phyloP scores from a whole-genome alignment of 1,140 invertebrate genomes.

The Probaryconus sp. region DNA sequence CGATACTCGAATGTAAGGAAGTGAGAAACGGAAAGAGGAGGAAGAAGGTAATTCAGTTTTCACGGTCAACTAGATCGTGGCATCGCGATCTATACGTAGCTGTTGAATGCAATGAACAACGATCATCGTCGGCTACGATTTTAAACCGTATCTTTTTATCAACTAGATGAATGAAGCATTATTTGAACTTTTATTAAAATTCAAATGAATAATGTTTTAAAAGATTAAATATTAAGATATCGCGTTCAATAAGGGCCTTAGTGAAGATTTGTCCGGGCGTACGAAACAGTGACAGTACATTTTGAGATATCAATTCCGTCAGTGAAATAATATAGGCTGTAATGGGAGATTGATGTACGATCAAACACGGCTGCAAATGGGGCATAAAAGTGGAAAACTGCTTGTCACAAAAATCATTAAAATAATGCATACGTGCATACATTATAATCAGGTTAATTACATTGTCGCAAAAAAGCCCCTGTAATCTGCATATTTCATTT shows the following conservation, averaged over 20 bases:
- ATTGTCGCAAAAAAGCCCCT: neutral
- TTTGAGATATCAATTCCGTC: conserved; percentile 47
- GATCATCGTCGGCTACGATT: conserved; percentile 19
- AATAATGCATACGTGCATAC: conserved; percentile 26
- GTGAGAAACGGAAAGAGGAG: conserved; percentile 6
- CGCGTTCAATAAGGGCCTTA: no score
- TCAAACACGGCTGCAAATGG: conserved; percentile 46
- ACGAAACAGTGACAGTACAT: conserved; percentile 36
- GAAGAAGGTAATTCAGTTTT: conserved; percentile 57
- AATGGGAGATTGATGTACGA: conserved; percentile 51
- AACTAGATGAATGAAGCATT: no score
- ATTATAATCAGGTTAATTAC: conserved; percentile 36
- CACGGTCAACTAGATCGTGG: conserved; percentile 48
- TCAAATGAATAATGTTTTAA: no score
- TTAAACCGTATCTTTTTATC: conserved; percentile 42
- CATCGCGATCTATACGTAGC: conserved; percentile 20
- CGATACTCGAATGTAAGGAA: no score
- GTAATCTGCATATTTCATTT: conserved; percentile 1
- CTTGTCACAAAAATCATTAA: conserved; percentile 32
- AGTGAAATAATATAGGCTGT: conserved; percentile 31
- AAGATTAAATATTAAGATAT: no score
- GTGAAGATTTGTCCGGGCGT: conserved; percentile 37
- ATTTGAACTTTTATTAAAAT: no score
- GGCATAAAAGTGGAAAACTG: conserved; percentile 44
- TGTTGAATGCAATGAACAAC: conserved; percentile 7